Base-by-base conservation (phyloP, 1,140 invertebrate genomes). In the Neodiprion lecontei region DNA sequence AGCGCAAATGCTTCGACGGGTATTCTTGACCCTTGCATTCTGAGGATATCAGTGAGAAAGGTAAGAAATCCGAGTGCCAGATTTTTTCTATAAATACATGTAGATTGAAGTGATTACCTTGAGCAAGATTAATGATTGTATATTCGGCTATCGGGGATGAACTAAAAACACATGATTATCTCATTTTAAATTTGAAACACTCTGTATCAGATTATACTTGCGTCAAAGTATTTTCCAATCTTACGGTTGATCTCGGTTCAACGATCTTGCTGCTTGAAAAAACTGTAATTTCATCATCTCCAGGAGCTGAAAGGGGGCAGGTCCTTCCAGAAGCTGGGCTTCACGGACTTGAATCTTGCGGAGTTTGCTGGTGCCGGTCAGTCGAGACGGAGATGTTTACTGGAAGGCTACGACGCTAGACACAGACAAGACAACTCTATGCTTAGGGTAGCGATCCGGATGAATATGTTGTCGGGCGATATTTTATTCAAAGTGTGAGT, bases 401-500 rank as follows among this genome's bases (percentile, higher is more conserved):
- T 99, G 21, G 97, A 99, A 90, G 98, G 97, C 5, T 99, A 99
- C 86, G 96, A 98, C 87, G 93, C 94, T 69, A 89, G 94, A 70
- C 94, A 95, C 84, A 91, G 98, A 48, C 96, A 97, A 83, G 97
- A 99, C 88, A 99, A 99, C 89, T 98, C 97, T 50, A 97, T 97
- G 91, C 91, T 99, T 12, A 91, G 94, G 81, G 93, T 99, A 74
- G 92, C 94, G 70, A 95, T 99, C 76, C 93, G 94, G 81, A 97
- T 99, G 94, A 95, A 96, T 80, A 95, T 99, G 91, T 91, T 97
- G 71, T 95, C 95, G 69, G 97, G 97, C 69, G 98, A 99, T 89
- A 96, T 98, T 77, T 93, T 98, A 75, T 99, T 99, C 86, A 98
- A 99, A 95, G 97, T 97, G 97, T 98, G 88, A 93, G 94, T 91